Evolutionary conservation across 2,113 vertebrate species (phyloP), one percentile per base, ranked within the genome.

Genomic region (Chlorodrepanis virens): DNA sequence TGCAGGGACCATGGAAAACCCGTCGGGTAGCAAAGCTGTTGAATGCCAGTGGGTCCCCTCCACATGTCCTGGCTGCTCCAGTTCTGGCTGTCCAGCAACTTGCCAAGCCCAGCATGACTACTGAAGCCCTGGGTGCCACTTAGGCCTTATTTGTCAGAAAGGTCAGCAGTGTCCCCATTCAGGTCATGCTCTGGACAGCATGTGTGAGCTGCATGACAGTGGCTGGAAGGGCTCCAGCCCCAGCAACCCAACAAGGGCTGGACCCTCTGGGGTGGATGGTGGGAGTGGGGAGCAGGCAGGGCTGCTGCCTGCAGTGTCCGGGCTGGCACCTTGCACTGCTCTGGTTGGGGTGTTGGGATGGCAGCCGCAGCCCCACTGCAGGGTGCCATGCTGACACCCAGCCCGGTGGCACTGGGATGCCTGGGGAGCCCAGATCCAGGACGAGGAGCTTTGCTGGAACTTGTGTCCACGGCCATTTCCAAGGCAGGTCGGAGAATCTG

Each of bases 221-320:
- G 88, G 20, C 88, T 93, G 90, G 70, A 83, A 83, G 42, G 67
- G 49, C 79, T 95, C 78, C 82, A 84, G 59, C 2, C 40, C 59
- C 65, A 76, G 24, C 76, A 77, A 52, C 45, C 37, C 12, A 5
- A 3, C 0, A 2, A 53, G 78, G 31, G 44, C 74, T 29, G 53
- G 67, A 60, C 61, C 56, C 77, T 56, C 44, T 49, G 45, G 40
- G 40, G n/a, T 35, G 64, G 39, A 21, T 40, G 56, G 14, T 57
- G 47, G 37, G 33, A 81, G 52, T 0, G 0, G 57, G 61, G 47
- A 74, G 65, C 35, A 29, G 74, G 35, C 61, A 90, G 70, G 60
- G 39, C 65, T 74, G n/a, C 40, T 56, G 70, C 57, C 75, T 68
- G 77, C 68, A 59, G 76, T 45, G 72, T 67, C 76, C 17, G 0